A percentile compares a stretch with the other conserved stretches of the same genome.
Evolutionary conservation across 2,888 invertebrate genomes (phyloP).

Genomic region (Micoletzkya japonica): DNA sequence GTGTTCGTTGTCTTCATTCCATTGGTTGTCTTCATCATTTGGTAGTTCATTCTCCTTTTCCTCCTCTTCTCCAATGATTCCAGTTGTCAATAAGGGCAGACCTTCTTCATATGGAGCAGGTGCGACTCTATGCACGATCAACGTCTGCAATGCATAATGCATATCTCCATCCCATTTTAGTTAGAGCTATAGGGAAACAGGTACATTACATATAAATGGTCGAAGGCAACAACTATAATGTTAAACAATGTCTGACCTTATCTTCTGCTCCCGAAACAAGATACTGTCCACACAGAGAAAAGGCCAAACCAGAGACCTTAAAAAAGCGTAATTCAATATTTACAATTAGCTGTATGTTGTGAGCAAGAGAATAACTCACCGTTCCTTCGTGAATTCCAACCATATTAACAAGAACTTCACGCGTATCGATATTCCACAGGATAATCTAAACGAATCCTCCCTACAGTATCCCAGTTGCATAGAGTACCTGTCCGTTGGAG

Average conservation of each 20-base stretch:
- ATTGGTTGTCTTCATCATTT: neutral
- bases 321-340: neutral
- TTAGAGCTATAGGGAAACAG: no score
- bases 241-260: neutral
- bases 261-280: conserved; percentile 43
- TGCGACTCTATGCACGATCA: conserved; percentile 7
- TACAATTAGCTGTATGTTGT: neutral
- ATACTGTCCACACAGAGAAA: conserved; percentile 41
- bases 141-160: neutral
- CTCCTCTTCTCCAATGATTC: conserved; percentile 6
- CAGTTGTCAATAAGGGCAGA: conserved; percentile 15
- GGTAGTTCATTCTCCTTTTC: conserved; percentile 14
- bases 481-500: conserved; percentile 22
- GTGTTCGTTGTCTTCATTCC: neutral
- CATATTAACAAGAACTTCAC: neutral
- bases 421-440: conserved; percentile 13
- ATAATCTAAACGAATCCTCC: conserved; percentile 11
- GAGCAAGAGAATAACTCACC: conserved; percentile 2
- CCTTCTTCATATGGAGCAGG: conserved; percentile 15
- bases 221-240: neutral
- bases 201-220: no score
- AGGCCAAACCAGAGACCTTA: conserved; percentile 32
- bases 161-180: neutral
- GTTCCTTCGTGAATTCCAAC: conserved; percentile 22
- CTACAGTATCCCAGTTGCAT: neutral